Base-by-base conservation (phyloP, 2,888 invertebrate genomes). In the Mimumesa dahlbomi region DNA sequence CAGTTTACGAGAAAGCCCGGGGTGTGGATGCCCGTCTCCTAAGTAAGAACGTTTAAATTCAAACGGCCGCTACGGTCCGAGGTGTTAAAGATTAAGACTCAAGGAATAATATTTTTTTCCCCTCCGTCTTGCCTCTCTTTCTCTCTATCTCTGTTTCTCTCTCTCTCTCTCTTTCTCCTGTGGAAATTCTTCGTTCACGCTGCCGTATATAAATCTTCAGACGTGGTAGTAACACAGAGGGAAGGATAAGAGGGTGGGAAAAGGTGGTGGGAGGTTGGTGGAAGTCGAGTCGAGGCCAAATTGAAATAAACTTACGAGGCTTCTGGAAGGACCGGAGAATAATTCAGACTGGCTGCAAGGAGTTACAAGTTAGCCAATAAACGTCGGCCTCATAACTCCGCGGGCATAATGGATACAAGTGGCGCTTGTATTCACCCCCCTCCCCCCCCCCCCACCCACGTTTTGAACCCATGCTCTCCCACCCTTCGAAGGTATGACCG, bases 361-460 rank as follows among this genome's bases (percentile, higher is more conserved):
- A 83, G 82, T 82, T 82, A 82, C 82, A 82, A 84, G 84, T 82
- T 80, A 73, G 76, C 82, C 84, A 82, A 83, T 84, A 84, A 84
- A 84, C 79, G 84, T 84, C 82, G 79, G 73, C 80, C 81, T 82
- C 82, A 71, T 84, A 84, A 83, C 82, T 84, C 73, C 77, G 53
- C 66, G 68, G 46, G 66, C 72, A 77, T 82, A 83, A 82, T 83
- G 75, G 75, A 82, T 81, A 84, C 77, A 77, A 81, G 80, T 79
- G 70, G 73, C 73, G 65, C 56, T 73, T 63, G 62, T 68, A 66
- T 52, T 53, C 58, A 19, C 18, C 40, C 22, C 53, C 53, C 38
- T n/a, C 38, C n/a, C 29, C 18, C 11, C 13, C n/a, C 25, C 43
- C 34, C 25, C 42, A 18, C 13, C 29, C 29, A n/a, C 45, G n/a